phyloP scores from a whole-genome alignment of 2,888 invertebrate species.

The Lepeophtheirus nordmannii region DNA sequence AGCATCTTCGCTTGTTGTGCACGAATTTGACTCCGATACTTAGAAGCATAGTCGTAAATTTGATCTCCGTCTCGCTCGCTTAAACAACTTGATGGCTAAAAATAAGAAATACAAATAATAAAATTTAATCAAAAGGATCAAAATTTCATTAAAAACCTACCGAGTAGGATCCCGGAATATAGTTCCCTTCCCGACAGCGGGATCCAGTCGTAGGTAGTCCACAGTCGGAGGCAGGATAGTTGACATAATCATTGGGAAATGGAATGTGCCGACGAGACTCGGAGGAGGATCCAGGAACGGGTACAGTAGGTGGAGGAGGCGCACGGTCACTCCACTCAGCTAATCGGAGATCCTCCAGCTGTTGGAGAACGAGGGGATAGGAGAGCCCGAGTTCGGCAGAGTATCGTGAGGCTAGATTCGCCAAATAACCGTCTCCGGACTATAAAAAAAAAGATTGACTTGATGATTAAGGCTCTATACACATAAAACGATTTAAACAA shows the following conservation, averaged over 20 bases:
- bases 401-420: conserved; percentile 12
- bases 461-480: not conserved
- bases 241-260: conserved; percentile 3
- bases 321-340: conserved; percentile 24
- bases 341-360: conserved; percentile 21
- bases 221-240: conserved; percentile 10
- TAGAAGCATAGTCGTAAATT: conserved; percentile 23
- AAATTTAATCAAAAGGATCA: not conserved
- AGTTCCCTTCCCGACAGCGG: conserved; percentile 7
- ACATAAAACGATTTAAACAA: too few relatives aligned
- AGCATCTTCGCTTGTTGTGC: conserved; percentile 23
- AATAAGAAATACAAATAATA: not conserved
- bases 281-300: conserved; percentile 10
- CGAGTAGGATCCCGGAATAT: conserved; percentile 17
- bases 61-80: conserved; percentile 19
- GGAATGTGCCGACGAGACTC: not conserved
- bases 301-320: conserved; percentile 21
- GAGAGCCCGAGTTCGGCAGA: not conserved
- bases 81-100: conserved; percentile 24
- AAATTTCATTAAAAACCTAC: not conserved
- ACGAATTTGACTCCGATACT: conserved; percentile 22
- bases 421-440: conserved; percentile 24
- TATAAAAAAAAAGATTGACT: not conserved
- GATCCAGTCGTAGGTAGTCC: not conserved
- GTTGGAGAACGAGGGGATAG: conserved; percentile 12